These are phyloP conservation scores for Copidosoma floridanum DNA, from an alignment of 1,140 invertebrate species.

Conservation along the genomic window DNA sequence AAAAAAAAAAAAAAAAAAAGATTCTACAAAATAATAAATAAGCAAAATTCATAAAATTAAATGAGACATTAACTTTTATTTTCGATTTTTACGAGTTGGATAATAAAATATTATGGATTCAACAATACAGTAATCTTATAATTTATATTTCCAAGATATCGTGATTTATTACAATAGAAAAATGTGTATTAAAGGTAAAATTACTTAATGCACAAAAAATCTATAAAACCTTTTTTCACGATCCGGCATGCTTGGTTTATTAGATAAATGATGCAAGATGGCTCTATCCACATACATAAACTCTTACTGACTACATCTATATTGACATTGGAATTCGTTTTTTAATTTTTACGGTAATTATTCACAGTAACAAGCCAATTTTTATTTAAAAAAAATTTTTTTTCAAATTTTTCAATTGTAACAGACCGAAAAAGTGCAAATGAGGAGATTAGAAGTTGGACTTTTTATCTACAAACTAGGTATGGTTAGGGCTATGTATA, in stretches of 20 bases:
- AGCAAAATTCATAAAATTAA: too few relatives aligned
- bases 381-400: slow-evolving; percentile 3
- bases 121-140: too few relatives aligned
- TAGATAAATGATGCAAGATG: slow-evolving; percentile 25
- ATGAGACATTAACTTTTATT: too few relatives aligned
- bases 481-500: slow-evolving; percentile 3
- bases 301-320: slow-evolving; percentile 13
- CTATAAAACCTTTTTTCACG: slow-evolving; percentile 9
- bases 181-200: too few relatives aligned
- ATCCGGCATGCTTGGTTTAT: slow-evolving; percentile 1
- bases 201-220: slow-evolving; percentile 3
- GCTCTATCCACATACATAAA: slow-evolving; percentile 23
- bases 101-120: neutral
- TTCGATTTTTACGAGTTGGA: too few relatives aligned
- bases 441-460: neutral
- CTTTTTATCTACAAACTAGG: slow-evolving; percentile 3
- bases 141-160: too few relatives aligned
- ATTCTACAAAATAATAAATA: neutral
- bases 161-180: too few relatives aligned
- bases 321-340: slow-evolving; percentile 20
- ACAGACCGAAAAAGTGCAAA: too few relatives aligned
- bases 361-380: slow-evolving; percentile 8
- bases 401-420: neutral
- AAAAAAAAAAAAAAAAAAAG: neutral
- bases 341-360: slow-evolving; percentile 8